A percentile compares a stretch with the other conserved stretches of the same genome.
Evolutionary conservation across 2,797 vertebrate species (phyloP).

Genomic region (Cirrhinus molitorella): DNA sequence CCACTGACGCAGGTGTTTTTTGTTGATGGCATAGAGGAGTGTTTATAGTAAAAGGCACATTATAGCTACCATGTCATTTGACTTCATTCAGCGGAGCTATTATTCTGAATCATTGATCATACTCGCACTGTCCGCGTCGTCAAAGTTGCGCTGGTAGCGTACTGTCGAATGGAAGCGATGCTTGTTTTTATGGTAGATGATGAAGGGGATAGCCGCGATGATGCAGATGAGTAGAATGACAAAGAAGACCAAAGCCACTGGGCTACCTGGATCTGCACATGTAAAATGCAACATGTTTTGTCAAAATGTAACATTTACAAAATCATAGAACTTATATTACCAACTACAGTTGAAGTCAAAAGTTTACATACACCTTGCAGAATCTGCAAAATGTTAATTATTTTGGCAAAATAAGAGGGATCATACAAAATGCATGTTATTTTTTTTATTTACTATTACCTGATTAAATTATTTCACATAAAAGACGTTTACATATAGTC

Average conservation of each 20-base stretch:
- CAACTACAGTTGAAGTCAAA: too few relatives aligned
- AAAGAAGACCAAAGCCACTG: conserved; percentile 73
- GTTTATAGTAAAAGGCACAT: conserved; percentile 58
- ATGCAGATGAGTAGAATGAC: conserved; percentile 70
- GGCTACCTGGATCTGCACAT: conserved; percentile 70
- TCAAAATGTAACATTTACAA: too few relatives aligned
- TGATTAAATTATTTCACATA: too few relatives aligned
- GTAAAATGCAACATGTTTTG: conserved; percentile 1
- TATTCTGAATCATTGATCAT: conserved; percentile 75
- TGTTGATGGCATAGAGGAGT: conserved; percentile 18
- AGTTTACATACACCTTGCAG: too few relatives aligned
- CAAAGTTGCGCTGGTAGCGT: conserved; percentile 78
- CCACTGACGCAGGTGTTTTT: neutral
- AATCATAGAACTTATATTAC: too few relatives aligned
- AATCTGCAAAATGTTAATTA: too few relatives aligned
- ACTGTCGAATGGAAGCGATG: conserved; percentile 69
- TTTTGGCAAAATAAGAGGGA: too few relatives aligned
- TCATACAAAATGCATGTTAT: too few relatives aligned
- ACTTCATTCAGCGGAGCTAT: conserved; percentile 48
- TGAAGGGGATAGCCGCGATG: conserved; percentile 54
- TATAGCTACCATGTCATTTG: conserved; percentile 59
- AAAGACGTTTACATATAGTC: too few relatives aligned
- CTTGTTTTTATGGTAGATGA: conserved; percentile 77
- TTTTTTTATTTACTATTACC: too few relatives aligned
- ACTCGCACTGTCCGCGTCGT: conserved; percentile 76